Evolutionary conservation across 2,888 invertebrate species (phyloP), one percentile per base, ranked within the genome.

Genomic region (Omphaloscelis lunosa): DNA sequence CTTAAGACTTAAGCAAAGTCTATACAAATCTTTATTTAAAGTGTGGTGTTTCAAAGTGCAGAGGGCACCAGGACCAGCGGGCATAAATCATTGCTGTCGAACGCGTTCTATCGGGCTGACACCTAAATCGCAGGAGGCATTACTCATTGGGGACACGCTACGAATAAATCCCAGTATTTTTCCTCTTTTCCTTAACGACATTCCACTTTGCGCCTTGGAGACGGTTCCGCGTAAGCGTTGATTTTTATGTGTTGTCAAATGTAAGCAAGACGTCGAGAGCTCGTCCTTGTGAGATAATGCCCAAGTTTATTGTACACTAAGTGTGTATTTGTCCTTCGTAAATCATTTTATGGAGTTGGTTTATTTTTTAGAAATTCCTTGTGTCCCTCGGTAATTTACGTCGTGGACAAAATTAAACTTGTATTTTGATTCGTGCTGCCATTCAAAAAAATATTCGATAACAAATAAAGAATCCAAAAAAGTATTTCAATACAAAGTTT

Each of bases 61-160:
- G 75, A 84, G 86, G 86, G 81, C 85, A 85, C 72, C 58, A 70
- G 73, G 74, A 86, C 81, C 75, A 80, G 66, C 63, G 76, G 72
- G 76, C 81, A 91, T 89, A 91, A 90, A 90, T 90, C 90, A 90
- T 89, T 89, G 88, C 83, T 88, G 82, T 86, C 88, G 86, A 86
- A 89, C 85, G 89, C 85, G 75, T 83, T 86, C 88, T 85, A 85
- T 91, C 91, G 89, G 87, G 84, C 88, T 91, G 89, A 88, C 90
- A 90, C 86, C 88, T 90, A 91, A 92, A 93, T 93, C 93, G 91
- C 90, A 88, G 88, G 89, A 90, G 91, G 89, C 93, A 94, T 94
- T 93, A 93, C 90, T 93, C 93, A 94, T 92, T 90, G 91, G 91
- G 90, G 91, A 91, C 91, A 87, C 88, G 87, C 86, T 78, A 82